Base-by-base conservation (phyloP, 2,888 invertebrate genomes). In the Chymomyza caudatula region DNA sequence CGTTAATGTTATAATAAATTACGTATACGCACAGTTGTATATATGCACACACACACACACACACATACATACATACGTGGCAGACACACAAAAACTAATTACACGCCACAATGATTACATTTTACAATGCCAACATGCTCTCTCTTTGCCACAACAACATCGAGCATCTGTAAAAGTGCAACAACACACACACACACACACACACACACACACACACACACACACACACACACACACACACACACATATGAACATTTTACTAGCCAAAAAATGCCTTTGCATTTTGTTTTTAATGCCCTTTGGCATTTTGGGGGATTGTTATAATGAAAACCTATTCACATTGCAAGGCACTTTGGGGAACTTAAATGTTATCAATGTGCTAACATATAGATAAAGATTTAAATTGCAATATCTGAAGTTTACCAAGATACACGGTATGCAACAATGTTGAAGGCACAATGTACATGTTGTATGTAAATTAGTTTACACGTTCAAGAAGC, bases 81-180 rank as follows among this genome's bases (percentile, higher is more conserved):
- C 37, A 49, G 43, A 49, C 68, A 74, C 67, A 78, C 72, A 81
- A 78, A 86, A 84, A 84, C 82, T 82, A 82, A 82, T 82, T 82
- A 86, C 76, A 86, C 75, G 86, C 84, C 86, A 81, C 82, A 82
- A 86, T 81, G 85, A 78, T 84, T 82, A 76, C 73, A 85, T 82
- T 80, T 81, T 83, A 73, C 78, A 80, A 65, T 65, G 69, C 76
- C 76, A 83, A 72, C 60, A 71, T 71, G 80, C 54, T 65, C 43
- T 49, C 61, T 23, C 47, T 4, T 37, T 23, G 25, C 58, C 53
- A 63, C 56, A 17, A 49, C 44, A 20, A 44, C 20, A 44, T n/a
- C 19, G 20, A 23, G 13, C 47, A 25, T 19, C 49, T n/a, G 15
- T 13, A 58, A 47, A 23, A 58, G 4, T 49, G 25, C 58, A 51